phyloP scores from a whole-genome alignment of 2,113 vertebrate genomes.

The Crotalus helleri region DNA sequence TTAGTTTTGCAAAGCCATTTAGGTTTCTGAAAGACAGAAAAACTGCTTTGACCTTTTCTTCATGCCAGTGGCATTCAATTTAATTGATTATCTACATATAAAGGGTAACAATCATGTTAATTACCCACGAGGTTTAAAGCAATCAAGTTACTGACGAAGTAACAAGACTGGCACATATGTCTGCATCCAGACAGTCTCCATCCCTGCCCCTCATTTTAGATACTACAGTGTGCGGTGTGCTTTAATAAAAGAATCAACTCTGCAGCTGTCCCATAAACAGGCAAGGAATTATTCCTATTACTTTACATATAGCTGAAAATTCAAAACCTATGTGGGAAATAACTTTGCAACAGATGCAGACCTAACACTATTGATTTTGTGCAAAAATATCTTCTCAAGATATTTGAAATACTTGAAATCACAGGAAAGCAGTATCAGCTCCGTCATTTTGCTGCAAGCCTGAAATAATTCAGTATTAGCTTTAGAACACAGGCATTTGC shows the following conservation, averaged over 20 bases:
- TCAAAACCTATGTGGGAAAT: neutral
- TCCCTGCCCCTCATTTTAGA: neutral
- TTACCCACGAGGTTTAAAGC: conserved; percentile 23
- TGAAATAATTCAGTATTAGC: neutral
- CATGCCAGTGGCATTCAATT: conserved; percentile 44
- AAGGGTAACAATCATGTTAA: conserved; percentile 32
- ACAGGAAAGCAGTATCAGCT: neutral
- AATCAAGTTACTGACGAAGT: conserved; percentile 17
- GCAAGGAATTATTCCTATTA: neutral
- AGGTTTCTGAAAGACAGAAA: conserved; percentile 24
- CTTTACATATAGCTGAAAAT: conserved; percentile 9
- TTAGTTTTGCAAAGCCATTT: neutral
- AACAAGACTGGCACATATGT: neutral
- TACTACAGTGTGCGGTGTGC: neutral
- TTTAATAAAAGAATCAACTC: conserved; percentile 25
- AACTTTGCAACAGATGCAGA: neutral
- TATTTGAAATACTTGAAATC: neutral
- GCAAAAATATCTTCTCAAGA: neutral
- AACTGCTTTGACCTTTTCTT: conserved; percentile 22
- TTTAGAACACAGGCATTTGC: neutral
- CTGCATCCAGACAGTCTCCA: neutral
- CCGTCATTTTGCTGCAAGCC: neutral
- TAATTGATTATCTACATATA: conserved; percentile 43
- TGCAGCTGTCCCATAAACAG: conserved; percentile 22
- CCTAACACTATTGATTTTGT: neutral